Percentiles rank a stretch among this genome's conserved stretches.
These are phyloP conservation scores for Lingula anatina DNA, from an alignment of 2,888 invertebrate species.

Conservation along the genomic window DNA sequence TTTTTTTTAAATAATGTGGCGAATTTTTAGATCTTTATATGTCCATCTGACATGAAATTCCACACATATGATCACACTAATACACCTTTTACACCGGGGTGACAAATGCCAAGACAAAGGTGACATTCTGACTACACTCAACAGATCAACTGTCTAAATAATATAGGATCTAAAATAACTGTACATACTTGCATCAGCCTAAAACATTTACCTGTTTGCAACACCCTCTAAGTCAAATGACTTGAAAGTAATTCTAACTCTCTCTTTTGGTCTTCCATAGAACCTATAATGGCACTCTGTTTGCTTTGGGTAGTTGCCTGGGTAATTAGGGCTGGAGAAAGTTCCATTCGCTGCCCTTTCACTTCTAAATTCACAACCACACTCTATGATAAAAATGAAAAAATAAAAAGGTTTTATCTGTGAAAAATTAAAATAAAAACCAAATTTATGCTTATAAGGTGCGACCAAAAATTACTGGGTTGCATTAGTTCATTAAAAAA, in stretches of 20 bases:
- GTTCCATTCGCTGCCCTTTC: slow-evolving; percentile 58
- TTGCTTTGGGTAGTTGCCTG: slow-evolving; percentile 73
- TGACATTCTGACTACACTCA: background rate
- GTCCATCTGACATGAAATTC: too few species aligned
- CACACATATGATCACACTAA: too few species aligned
- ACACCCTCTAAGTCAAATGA: slow-evolving; percentile 91
- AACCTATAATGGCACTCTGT: slow-evolving; percentile 86
- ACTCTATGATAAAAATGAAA: slow-evolving; percentile 44
- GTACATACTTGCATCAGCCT: background rate
- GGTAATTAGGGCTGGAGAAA: slow-evolving; percentile 79
- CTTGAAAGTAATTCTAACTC: slow-evolving; percentile 78
- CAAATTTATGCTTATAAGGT: too few species aligned
- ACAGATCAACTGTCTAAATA: background rate
- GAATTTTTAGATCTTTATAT: too few species aligned
- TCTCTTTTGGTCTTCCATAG: slow-evolving; percentile 76
- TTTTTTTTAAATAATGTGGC: too few species aligned
- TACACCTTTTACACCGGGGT: too few species aligned
- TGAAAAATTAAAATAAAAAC: slow-evolving; percentile 1
- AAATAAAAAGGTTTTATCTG: background rate
- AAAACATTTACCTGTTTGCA: slow-evolving; percentile 69
- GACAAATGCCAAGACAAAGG: too few species aligned
- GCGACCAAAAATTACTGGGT: too few species aligned
- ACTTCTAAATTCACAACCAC: slow-evolving; percentile 64
- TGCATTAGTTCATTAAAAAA: too few species aligned
- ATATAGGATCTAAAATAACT: background rate